Conservation (phyloP, 2,888 invertebrate species). For the Phengaris alcon region DNA sequence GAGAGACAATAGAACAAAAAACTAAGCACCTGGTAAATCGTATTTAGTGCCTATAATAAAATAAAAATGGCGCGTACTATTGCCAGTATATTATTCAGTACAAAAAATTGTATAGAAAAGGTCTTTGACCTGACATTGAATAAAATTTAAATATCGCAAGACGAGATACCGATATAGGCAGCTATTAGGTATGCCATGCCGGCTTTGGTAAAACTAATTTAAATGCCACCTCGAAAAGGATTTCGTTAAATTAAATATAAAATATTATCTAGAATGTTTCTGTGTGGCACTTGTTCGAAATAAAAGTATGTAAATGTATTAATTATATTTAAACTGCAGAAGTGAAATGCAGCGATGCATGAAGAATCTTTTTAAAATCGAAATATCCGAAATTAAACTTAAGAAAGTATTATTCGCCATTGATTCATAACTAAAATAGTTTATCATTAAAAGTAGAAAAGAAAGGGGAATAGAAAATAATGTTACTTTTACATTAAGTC, state of each 20-base stretch:
- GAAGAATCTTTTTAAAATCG: too few species aligned
- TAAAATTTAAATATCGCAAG: conserved; percentile 23
- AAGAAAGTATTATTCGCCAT: too few species aligned
- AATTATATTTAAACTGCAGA: too few species aligned
- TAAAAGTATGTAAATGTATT: neutral
- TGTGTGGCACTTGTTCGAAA: neutral
- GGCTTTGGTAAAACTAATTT: conserved; percentile 21
- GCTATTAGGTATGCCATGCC: conserved; percentile 12
- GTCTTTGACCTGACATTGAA: conserved; percentile 28
- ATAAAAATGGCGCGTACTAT: conserved; percentile 2
- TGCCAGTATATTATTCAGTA: neutral
- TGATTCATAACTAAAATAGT: too few species aligned
- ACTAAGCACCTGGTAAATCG: neutral
- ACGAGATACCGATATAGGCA: neutral
- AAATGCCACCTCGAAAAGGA: neutral
- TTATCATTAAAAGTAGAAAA: too few species aligned
- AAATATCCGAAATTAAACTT: too few species aligned
- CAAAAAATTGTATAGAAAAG: conserved; percentile 14
- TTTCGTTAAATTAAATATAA: neutral
- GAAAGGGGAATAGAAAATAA: too few species aligned
- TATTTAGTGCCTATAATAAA: neutral
- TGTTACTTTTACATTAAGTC: too few species aligned
- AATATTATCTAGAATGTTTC: neutral
- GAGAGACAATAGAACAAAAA: neutral
- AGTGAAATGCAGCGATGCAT: too few species aligned